phyloP scores from a whole-genome alignment of 1,140 invertebrate genomes.

The Achatina immaculata region DNA sequence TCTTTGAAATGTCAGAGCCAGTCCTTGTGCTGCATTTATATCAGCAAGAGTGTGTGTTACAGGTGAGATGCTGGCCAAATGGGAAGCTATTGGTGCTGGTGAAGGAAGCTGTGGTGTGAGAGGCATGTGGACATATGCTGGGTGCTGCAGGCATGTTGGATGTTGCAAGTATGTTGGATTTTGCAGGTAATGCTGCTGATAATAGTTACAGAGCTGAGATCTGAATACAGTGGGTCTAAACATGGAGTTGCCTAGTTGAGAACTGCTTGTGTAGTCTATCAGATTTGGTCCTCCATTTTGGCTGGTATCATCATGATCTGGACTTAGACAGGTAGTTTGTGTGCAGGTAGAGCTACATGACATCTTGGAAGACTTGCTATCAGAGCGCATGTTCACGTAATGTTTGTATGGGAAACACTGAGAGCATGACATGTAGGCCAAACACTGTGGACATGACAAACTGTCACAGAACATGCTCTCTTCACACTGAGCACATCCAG shows the following conservation, averaged over 20 bases:
- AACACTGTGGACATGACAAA: slow-evolving; percentile 30
- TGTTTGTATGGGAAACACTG: slow-evolving; percentile 49
- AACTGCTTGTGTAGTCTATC: slow-evolving; percentile 27
- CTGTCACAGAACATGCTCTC: slow-evolving; percentile 25
- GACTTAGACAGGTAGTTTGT: slow-evolving; percentile 44
- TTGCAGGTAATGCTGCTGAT: slow-evolving; percentile 17
- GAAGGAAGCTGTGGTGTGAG: not conserved
- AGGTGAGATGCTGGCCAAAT: not conserved
- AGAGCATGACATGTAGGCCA: slow-evolving; percentile 46
- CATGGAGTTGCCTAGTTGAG: slow-evolving; percentile 2
- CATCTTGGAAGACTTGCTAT: slow-evolving; percentile 48
- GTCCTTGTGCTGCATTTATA: not conserved
- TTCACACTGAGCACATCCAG: slow-evolving; percentile 24
- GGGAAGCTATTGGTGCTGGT: not conserved
- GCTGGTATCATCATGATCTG: slow-evolving; percentile 42
- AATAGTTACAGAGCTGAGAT: slow-evolving; percentile 22
- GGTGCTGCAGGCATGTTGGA: no score
- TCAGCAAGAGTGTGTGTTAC: not conserved
- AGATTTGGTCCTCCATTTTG: slow-evolving; percentile 7
- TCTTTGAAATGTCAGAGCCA: not conserved
- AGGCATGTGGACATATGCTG: not conserved
- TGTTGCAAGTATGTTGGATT: not conserved
- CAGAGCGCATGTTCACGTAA: slow-evolving; percentile 41
- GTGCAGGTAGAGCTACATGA: slow-evolving; percentile 44
- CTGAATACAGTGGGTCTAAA: slow-evolving; percentile 7